A percentile compares a stretch with the other conserved stretches of the same genome.
These are phyloP conservation scores for Euzetes globulus DNA, from an alignment of 2,888 invertebrate species.

Conservation along the genomic window DNA sequence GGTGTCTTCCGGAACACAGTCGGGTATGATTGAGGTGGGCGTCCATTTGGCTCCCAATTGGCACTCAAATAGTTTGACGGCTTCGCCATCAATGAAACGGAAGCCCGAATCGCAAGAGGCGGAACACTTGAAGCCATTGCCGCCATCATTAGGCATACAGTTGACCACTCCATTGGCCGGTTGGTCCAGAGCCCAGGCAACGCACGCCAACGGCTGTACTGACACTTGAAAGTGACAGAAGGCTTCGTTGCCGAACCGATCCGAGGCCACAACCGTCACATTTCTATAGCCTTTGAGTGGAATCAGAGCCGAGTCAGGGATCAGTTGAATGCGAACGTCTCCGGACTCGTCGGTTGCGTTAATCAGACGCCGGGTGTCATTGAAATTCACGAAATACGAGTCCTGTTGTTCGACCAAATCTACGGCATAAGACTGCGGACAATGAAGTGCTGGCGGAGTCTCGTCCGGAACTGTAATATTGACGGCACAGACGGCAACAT, in stretches of 20 bases:
- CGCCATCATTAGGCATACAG: constrained; percentile 66
- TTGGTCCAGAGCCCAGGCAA: constrained; percentile 84
- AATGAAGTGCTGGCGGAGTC: constrained; percentile 78
- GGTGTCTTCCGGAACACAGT: constrained; percentile 89
- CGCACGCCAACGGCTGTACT: constrained; percentile 86
- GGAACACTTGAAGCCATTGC: constrained; percentile 64
- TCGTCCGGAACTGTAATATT: constrained; percentile 90
- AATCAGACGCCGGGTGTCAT: constrained; percentile 73
- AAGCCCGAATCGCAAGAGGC: constrained; percentile 81
- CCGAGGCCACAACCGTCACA: constrained; percentile 79
- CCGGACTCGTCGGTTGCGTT: constrained; percentile 82
- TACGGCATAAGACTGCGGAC: constrained; percentile 88
- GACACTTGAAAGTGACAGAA: constrained; percentile 87
- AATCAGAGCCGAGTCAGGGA: constrained; percentile 74
- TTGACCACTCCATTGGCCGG: constrained; percentile 82
- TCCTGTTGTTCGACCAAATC: constrained; percentile 82
- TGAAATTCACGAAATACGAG: constrained; percentile 81
- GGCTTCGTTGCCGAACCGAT: constrained; percentile 78
- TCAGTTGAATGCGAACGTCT: constrained; percentile 60
- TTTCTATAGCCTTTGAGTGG: constrained; percentile 47
- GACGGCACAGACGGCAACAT: constrained; percentile 92
- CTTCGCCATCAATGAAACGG: constrained; percentile 81
- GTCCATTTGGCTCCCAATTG: constrained; percentile 70
- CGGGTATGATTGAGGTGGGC: constrained; percentile 81
- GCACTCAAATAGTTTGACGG: constrained; percentile 76